Conservation (phyloP, 2,888 invertebrate genomes). For the Athalia rosae region DNA sequence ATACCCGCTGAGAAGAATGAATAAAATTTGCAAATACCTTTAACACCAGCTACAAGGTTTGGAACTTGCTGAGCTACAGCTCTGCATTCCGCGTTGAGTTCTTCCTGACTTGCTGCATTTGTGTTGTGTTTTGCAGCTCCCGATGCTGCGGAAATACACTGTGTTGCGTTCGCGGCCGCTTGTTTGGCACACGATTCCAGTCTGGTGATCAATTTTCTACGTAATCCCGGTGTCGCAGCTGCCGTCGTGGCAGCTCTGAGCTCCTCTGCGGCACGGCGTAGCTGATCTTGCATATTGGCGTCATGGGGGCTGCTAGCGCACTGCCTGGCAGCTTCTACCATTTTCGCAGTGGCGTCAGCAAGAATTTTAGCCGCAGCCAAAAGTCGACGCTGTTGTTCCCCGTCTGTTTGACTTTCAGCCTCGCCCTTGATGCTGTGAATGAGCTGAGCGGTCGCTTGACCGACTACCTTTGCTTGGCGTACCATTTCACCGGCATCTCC, state of each 20-base stretch:
- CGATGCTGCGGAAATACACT: conserved; percentile 92
- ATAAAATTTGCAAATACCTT: conserved; percentile 70
- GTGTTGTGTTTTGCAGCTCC: conserved; percentile 86
- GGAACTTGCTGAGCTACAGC: conserved; percentile 87
- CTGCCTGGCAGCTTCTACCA: conserved; percentile 97
- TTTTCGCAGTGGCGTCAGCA: conserved; percentile 96
- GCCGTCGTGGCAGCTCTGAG: conserved; percentile 92
- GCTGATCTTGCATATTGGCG: conserved; percentile 86
- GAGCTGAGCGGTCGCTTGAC: conserved; percentile 94
- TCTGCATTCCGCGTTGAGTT: conserved; percentile 84
- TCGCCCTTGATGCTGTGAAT: conserved; percentile 96
- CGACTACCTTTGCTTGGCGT: conserved; percentile 90
- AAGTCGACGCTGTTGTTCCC: conserved; percentile 91
- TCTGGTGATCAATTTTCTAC: conserved; percentile 79
- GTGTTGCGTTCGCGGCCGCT: conserved; percentile 91
- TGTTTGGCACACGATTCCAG: conserved; percentile 83
- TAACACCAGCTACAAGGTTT: conserved; percentile 85
- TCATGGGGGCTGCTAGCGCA: conserved; percentile 92
- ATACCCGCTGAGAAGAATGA: not conserved
- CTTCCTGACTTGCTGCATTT: conserved; percentile 82
- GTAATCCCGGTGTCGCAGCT: conserved; percentile 86
- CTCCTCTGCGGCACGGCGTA: conserved; percentile 94
- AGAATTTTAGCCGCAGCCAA: conserved; percentile 95
- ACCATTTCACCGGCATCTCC: conserved; percentile 96
- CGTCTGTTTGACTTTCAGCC: conserved; percentile 90